These are phyloP conservation scores for Diplodus puntazzo DNA, from an alignment of 2,797 vertebrate genomes.

Conservation along the genomic window DNA sequence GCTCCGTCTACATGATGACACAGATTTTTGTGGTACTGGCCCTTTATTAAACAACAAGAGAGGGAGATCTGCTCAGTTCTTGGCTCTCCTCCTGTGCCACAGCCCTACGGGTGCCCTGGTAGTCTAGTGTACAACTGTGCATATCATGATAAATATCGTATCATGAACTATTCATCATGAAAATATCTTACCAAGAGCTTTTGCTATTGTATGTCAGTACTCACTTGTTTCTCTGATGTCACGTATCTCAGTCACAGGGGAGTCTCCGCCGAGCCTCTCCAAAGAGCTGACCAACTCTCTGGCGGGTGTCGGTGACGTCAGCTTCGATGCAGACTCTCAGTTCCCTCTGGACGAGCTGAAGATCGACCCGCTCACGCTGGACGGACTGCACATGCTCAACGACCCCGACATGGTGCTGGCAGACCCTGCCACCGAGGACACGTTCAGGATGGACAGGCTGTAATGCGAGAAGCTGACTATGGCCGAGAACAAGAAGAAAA, in stretches of 20 bases:
- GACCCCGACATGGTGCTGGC: constrained; percentile 99
- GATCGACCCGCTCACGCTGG: constrained; percentile 98
- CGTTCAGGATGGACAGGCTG: constrained; percentile 99
- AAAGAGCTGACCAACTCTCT: constrained; percentile 97
- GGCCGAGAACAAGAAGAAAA: constrained; percentile 42
- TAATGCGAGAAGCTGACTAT: constrained; percentile 72
- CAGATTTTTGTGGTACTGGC: no score
- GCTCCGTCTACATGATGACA: no score
- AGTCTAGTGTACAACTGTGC: no score
- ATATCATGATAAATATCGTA: no score
- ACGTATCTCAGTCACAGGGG: constrained; percentile 85
- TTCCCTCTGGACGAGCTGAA: constrained; percentile 99
- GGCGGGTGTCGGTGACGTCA: constrained; percentile 94
- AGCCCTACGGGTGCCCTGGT: no score
- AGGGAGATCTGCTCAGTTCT: no score
- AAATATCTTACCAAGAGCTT: no score
- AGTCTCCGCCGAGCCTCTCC: constrained; percentile 98
- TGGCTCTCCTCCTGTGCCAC: no score
- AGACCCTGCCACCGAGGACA: constrained; percentile 98
- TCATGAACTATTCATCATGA: no score
- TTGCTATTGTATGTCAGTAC: not conserved
- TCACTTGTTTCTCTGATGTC: constrained; percentile 35
- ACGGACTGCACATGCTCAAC: constrained; percentile 98
- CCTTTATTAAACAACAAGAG: no score
- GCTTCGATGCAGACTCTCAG: constrained; percentile 97